Conservation (phyloP, 2,113 vertebrate genomes). For the Mystacornis crossleyi region DNA sequence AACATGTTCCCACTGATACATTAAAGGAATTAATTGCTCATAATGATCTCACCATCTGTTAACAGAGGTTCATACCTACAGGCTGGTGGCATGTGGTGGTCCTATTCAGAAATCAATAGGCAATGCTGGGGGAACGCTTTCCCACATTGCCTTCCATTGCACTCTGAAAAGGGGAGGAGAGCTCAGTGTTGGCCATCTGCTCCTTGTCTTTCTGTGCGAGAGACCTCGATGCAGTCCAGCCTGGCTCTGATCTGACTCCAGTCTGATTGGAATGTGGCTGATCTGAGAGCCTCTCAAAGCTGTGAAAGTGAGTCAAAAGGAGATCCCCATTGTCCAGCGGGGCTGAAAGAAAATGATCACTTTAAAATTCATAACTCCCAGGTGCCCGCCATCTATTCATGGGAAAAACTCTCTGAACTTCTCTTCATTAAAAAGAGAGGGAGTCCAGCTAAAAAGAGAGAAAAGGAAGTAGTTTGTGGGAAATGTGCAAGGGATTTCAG, state of each 20-base stretch:
- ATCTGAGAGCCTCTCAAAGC: conserved; percentile 85
- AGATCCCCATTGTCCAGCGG: conserved; percentile 81
- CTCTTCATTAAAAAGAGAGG: conserved; percentile 84
- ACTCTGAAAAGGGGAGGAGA: conserved; percentile 88
- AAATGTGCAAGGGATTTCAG: conserved; percentile 83
- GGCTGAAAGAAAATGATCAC: conserved; percentile 87
- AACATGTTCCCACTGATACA: conserved; percentile 96
- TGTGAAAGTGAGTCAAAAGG: conserved; percentile 90
- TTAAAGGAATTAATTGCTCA: conserved; percentile 99
- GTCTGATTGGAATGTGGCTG: conserved; percentile 87
- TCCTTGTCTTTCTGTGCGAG: conserved; percentile 90
- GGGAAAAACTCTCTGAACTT: conserved; percentile 85
- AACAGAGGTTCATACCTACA: conserved; percentile 92
- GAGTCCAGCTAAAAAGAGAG: conserved; percentile 80
- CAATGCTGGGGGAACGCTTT: conserved; percentile 80
- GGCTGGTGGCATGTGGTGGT: conserved; percentile 90
- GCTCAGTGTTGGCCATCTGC: conserved; percentile 95
- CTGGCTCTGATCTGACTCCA: conserved; percentile 92
- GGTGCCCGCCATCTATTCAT: conserved; percentile 86
- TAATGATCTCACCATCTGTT: conserved; percentile 99
- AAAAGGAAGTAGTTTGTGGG: conserved; percentile 89
- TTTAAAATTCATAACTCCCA: conserved; percentile 92
- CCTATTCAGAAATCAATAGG: conserved; percentile 89
- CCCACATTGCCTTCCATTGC: conserved; percentile 87
- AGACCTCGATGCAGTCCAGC: conserved; percentile 88